Evolutionary conservation across 2,888 invertebrate genomes (phyloP).

Genomic region (Melipona bicolor): DNA sequence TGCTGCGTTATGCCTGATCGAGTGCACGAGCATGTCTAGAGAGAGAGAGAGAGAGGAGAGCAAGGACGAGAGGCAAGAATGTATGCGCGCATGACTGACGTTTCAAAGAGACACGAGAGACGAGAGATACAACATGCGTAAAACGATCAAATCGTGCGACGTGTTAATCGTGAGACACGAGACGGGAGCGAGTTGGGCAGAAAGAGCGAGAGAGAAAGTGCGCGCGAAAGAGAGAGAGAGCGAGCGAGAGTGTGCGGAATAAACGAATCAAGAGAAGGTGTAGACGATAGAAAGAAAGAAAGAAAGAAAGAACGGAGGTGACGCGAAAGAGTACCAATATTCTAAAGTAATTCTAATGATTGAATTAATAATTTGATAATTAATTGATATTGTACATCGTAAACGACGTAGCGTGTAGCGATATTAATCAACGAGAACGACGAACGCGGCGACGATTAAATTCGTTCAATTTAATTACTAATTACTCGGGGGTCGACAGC

Average conservation of each 20-base stretch:
- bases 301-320: slow-evolving; percentile 68
- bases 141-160: slow-evolving; percentile 14
- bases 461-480: slow-evolving; percentile 55
- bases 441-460: slow-evolving; percentile 58
- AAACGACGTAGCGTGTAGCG: slow-evolving; percentile 82
- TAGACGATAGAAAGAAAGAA: slow-evolving; percentile 36
- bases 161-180: not conserved
- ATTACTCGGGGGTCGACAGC: slow-evolving; percentile 38
- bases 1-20: slow-evolving; percentile 7
- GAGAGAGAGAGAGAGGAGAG: not conserved
- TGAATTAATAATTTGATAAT: slow-evolving; percentile 84
- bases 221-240: not conserved
- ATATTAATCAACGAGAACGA: slow-evolving; percentile 76
- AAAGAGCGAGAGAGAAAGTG: not conserved
- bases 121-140: not conserved
- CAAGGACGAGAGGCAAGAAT: slow-evolving; percentile 5
- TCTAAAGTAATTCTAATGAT: slow-evolving; percentile 84
- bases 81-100: not conserved
- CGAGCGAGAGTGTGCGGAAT: not conserved
- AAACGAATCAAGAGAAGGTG: slow-evolving; percentile 59
- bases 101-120: not conserved
- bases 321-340: slow-evolving; percentile 83
- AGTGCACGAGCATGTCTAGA: not conserved
- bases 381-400: slow-evolving; percentile 84
- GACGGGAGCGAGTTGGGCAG: not conserved